Base-by-base conservation (phyloP, 2,113 vertebrate species). In the Trochalopteron elliotii region DNA sequence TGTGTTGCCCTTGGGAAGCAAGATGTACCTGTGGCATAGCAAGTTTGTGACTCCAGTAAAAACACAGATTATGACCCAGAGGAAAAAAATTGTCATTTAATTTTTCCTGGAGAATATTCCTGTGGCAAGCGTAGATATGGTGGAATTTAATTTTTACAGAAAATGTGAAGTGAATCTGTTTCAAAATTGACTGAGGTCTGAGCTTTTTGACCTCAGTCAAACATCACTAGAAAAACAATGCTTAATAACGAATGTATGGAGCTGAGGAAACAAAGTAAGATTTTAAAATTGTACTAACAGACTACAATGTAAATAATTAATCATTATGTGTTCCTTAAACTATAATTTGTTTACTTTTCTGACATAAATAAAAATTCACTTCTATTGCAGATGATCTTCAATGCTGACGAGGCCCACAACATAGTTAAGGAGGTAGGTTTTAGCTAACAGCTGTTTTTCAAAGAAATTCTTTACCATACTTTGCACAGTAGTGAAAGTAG, bases 361-460 rank as follows among this genome's bases (percentile, higher is more conserved):
- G 11, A 49, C 12, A 22, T 15, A 79, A 86, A 56, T 83, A 71
- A 72, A 72, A 80, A 42, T 47, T 44, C 4, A 14, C 44, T 76
- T 96, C 79, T 94, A 1, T 90, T 93, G 52, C 94, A 98, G 98
- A 97, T 98, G 96, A 97, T 96, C 79, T 98, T 98, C 93, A 98
- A 97, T 94, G 93, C 96, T 68, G 98, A 98, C 31, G 98, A 98
- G 90, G 98, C 97, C 7, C 97, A 98, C 81, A 98, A 96, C 96
- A 97, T 98, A 24, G 96, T 98, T 70, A 98, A 98, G 77, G 98
- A 98, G 94, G 98, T 98, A 87, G 78, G 97, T 97, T 92, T 74
- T 33, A 55, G 9, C 27, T 89, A 55, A 37, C 18, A 75, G 12
- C 23, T 61, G 17, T 50, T 27, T 78, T 70, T 83, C 39, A 59